Percentiles rank a stretch among this genome's conserved stretches.
Evolutionary conservation across 92 coral and sea anemone species (phyloP).

Genomic region (Palythoa heliodiscus): DNA sequence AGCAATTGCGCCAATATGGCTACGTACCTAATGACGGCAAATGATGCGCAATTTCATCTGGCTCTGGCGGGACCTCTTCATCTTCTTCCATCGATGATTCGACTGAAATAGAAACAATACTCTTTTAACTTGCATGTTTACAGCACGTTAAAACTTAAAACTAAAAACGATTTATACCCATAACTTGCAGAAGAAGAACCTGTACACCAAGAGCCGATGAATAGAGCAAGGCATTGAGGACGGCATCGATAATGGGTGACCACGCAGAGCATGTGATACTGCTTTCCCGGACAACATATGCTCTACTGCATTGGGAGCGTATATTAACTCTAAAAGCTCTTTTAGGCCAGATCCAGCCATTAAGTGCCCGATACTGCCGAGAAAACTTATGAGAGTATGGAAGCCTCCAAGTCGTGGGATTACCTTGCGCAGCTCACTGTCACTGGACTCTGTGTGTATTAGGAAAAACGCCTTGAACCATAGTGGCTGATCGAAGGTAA

Average conservation of each 20-base stretch:
- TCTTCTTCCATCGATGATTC: too few relatives aligned
- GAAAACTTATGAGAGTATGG: constrained; percentile 6
- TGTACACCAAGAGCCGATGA: constrained; percentile 8
- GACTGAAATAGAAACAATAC: too few relatives aligned
- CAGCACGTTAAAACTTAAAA: too few relatives aligned
- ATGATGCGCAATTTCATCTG: too few relatives aligned
- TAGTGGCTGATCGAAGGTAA: constrained; percentile 56
- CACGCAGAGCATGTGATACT: constrained; percentile 31
- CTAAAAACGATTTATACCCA: too few relatives aligned
- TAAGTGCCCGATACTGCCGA: constrained; percentile 27
- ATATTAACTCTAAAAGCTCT: constrained; percentile 17
- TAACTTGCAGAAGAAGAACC: constrained; percentile 16
- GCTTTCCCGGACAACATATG: constrained; percentile 36
- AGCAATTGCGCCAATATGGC: too few relatives aligned
- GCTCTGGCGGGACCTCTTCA: too few relatives aligned
- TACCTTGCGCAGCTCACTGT: neutral
- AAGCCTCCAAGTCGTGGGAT: neutral
- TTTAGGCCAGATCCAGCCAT: constrained; percentile 29
- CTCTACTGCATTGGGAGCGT: constrained; percentile 46
- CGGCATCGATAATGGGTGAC: constrained; percentile 33
- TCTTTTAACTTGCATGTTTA: too few relatives aligned
- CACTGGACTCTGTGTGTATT: neutral
- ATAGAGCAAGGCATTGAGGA: constrained; percentile 20
- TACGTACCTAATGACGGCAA: too few relatives aligned
- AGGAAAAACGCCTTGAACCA: neutral